A percentile compares a stretch with the other conserved stretches of the same genome.
phyloP scores from a whole-genome alignment of 2,797 vertebrate genomes.

The Aselliscus stoliczkanus region DNA sequence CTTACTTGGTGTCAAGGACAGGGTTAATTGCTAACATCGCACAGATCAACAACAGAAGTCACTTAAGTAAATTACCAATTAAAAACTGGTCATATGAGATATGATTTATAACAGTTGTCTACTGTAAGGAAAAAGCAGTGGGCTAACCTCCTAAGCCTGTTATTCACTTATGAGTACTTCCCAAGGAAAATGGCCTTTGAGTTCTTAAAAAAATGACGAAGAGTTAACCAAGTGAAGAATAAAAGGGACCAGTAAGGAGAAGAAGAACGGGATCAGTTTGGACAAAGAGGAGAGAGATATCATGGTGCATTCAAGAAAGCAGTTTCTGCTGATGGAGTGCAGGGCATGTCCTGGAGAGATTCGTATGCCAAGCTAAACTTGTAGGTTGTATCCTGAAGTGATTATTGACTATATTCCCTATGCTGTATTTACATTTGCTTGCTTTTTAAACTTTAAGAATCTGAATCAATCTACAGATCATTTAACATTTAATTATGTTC shows the following conservation, averaged over 20 bases:
- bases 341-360: neutral
- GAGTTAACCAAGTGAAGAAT: neutral
- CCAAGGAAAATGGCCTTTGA: neutral
- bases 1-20: neutral
- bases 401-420: too few relatives aligned
- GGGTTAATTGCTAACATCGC: conserved; percentile 6
- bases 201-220: neutral
- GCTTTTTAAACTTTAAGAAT: neutral
- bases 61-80: neutral
- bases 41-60: neutral
- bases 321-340: neutral
- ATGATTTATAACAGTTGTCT: neutral
- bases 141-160: neutral
- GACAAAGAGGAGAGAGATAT: neutral
- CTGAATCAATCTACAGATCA: neutral
- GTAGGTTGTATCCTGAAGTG: neutral
- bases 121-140: neutral
- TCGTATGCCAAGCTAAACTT: neutral
- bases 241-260: neutral
- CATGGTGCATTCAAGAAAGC: neutral
- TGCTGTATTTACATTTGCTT: neutral
- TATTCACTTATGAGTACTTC: neutral
- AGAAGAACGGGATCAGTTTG: neutral
- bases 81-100: neutral
- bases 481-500: neutral